Evolutionary conservation across 2,888 invertebrate genomes (phyloP), one percentile per base, ranked within the genome.

Genomic region (Lasius fuliginosus): DNA sequence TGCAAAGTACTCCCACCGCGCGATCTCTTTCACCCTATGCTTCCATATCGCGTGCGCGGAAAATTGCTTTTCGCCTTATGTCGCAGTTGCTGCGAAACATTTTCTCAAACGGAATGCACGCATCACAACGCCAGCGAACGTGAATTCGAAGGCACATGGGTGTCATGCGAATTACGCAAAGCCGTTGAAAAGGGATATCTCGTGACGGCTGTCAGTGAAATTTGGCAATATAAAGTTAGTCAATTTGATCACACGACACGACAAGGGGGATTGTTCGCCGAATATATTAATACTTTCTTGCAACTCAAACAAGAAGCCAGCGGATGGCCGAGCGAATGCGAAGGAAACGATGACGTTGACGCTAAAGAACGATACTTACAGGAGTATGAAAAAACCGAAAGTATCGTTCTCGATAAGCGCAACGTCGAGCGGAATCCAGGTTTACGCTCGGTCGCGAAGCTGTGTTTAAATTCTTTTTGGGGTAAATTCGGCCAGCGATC

Each of bases 371-470:
- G 4, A 2, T 71, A 71, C 1, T 9, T 71, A 0, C 1, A 15
- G 1, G 30, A 46, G 8, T 68, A 68, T 8, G 18, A 46, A 0
- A 23, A 65, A 42, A 42, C 23, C n/a, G 27, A 67, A 8, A 0
- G 4, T 27, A 27, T 67, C 15, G 30, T 4, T 30, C 30, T 68
- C n/a, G n/a, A 69, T 33, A 69, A n/a, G 5, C n/a, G 6, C 15
- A 69, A 53, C 9, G 36, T 69, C 3, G 8, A 15, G 1, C 30
- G 9, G 0, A 71, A 71, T 15, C 30, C 30, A 0, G 68, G n/a
- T n/a, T 68, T 71, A 53, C 33, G 53, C 1, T 69, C 30, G n/a
- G 69, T 69, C 1, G 49, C 69, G 0, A 49, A 68, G 9, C 46
- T 68, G 0, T 46, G 68, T 9, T 8, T 68, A 4, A 68, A 68